A percentile compares a stretch with the other conserved stretches of the same genome.
These are phyloP conservation scores for Anoplius nigerrimus DNA, from an alignment of 2,888 invertebrate genomes.

Conservation along the genomic window DNA sequence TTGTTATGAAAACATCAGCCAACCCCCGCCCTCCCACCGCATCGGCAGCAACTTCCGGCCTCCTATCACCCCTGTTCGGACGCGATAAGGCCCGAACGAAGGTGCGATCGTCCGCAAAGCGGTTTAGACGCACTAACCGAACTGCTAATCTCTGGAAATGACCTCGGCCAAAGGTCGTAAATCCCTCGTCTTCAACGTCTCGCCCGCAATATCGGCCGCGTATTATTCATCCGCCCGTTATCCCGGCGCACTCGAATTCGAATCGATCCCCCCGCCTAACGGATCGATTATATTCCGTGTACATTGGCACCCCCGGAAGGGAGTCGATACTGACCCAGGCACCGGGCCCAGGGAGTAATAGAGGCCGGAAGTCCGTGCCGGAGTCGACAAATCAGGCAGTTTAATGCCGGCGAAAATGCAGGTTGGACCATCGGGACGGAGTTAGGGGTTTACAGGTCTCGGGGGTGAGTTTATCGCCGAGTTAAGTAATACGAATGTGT, in stretches of 20 bases:
- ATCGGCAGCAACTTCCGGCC: no score
- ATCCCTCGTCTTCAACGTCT: neutral
- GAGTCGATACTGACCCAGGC: constrained; percentile 28
- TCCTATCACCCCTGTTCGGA: neutral
- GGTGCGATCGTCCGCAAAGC: neutral
- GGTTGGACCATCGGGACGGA: constrained; percentile 55
- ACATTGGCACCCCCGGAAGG: constrained; percentile 2
- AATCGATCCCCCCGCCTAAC: neutral
- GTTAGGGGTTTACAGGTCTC: constrained; percentile 66
- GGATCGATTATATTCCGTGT: constrained; percentile 25
- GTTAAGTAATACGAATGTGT: constrained; percentile 78
- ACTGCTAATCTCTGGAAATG: neutral
- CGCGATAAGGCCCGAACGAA: neutral
- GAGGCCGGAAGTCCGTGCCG: constrained; percentile 50
- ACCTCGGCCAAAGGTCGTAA: neutral
- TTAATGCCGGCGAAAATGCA: constrained; percentile 63
- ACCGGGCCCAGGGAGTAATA: constrained; percentile 46
- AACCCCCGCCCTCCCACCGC: no score
- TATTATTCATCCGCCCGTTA: neutral
- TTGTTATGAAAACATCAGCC: no score
- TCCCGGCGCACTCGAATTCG: neutral
- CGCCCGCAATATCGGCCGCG: neutral
- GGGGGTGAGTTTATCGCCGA: constrained; percentile 76
- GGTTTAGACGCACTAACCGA: neutral
- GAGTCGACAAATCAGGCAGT: constrained; percentile 63